Evolutionary conservation across 2,113 vertebrate genomes (phyloP).

Genomic region (Anhinga anhinga): DNA sequence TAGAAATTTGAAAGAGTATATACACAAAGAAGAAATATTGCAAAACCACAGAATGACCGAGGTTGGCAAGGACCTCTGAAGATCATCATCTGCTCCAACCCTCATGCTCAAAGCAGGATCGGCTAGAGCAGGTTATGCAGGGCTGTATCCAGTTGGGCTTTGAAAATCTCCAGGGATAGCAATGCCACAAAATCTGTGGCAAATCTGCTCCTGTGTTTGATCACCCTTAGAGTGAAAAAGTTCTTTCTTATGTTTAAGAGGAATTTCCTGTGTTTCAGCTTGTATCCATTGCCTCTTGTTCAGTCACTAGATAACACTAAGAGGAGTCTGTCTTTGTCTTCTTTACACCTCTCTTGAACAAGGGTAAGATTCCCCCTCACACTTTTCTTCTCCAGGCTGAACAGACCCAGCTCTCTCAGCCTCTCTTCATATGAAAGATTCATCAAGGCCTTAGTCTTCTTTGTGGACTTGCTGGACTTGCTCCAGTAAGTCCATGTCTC

Average conservation of each 20-base stretch:
- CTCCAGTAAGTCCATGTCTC: background rate
- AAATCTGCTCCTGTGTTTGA: background rate
- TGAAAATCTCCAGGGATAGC: background rate
- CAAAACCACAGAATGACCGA: background rate
- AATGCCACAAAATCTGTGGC: background rate
- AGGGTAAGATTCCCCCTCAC: background rate
- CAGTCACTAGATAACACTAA: background rate
- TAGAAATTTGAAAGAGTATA: background rate
- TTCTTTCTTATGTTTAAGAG: background rate
- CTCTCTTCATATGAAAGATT: background rate
- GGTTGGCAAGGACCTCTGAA: background rate
- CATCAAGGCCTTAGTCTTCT: background rate
- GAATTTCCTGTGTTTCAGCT: background rate
- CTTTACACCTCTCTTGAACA: background rate
- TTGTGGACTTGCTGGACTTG: background rate
- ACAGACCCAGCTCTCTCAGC: background rate
- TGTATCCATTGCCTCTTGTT: background rate
- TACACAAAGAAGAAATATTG: background rate
- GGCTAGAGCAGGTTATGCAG: background rate
- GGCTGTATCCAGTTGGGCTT: background rate
- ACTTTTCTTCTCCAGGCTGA: background rate
- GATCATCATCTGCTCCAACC: background rate
- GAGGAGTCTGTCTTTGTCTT: background rate
- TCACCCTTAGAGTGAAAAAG: background rate
- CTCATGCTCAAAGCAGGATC: background rate